phyloP scores from a whole-genome alignment of 2,113 vertebrate genomes.

The Miniopterus natalensis region DNA sequence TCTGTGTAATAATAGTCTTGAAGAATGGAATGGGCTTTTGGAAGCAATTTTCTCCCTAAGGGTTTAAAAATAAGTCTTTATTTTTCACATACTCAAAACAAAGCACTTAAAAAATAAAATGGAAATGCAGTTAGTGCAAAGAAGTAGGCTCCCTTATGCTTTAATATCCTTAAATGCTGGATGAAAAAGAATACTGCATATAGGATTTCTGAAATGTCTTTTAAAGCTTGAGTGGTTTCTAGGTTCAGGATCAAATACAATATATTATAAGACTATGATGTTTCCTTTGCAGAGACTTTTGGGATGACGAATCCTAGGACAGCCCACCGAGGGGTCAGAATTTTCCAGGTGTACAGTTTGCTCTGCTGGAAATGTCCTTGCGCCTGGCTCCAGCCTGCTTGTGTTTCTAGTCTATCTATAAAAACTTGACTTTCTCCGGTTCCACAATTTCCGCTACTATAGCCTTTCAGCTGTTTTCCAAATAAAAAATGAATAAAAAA shows the following conservation, averaged over 20 bases:
- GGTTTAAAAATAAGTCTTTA: conserved; percentile 74
- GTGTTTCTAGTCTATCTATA: conserved; percentile 36
- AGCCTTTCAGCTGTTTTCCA: conserved; percentile 67
- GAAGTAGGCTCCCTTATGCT: not conserved
- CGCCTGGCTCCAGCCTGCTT: not conserved
- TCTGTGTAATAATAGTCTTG: conserved; percentile 41
- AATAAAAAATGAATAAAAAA: conserved; percentile 54
- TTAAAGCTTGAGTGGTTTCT: conserved; percentile 17
- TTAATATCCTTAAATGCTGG: not conserved
- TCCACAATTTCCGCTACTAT: conserved; percentile 33
- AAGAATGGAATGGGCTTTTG: conserved; percentile 67
- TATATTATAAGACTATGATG: not conserved
- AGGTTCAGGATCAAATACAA: conserved; percentile 8
- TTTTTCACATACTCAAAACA: conserved; percentile 68
- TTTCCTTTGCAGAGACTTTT: not conserved
- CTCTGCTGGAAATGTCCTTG: not conserved
- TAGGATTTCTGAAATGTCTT: not conserved
- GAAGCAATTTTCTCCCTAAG: conserved; percentile 63
- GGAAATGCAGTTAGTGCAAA: not conserved
- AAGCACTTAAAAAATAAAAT: conserved; percentile 64
- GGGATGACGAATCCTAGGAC: not conserved
- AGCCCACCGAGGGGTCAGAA: not conserved
- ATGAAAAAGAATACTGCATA: not conserved
- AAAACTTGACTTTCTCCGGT: conserved; percentile 64
- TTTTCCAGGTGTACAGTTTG: not conserved